These are phyloP conservation scores for Apogon hyalosoma DNA, from an alignment of 2,797 vertebrate species.

Conservation along the genomic window DNA sequence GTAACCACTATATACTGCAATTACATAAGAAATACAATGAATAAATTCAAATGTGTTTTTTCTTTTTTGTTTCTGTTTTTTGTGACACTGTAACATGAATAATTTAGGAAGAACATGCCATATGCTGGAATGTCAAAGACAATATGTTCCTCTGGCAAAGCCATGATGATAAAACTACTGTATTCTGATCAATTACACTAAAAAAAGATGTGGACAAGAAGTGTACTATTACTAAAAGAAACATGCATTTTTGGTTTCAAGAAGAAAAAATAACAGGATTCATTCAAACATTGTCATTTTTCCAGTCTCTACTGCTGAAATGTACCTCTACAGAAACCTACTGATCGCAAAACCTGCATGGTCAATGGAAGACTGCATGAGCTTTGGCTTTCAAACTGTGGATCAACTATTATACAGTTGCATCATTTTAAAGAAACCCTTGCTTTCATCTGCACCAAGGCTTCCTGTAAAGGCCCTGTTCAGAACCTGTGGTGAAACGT, in stretches of 20 bases:
- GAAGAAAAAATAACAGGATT: conserved; percentile 46
- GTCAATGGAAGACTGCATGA: conserved; percentile 86
- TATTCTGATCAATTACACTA: conserved; percentile 70
- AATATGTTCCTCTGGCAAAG: conserved; percentile 74
- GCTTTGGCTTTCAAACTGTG: conserved; percentile 84
- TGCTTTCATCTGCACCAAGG: conserved; percentile 81
- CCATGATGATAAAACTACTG: conserved; percentile 76
- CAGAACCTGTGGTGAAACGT: conserved; percentile 50
- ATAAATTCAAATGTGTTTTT: conserved; percentile 64
- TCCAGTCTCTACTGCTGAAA: conserved; percentile 65
- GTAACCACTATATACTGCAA: conserved; percentile 67
- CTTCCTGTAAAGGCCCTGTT: conserved; percentile 71
- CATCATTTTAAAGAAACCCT: conserved; percentile 80
- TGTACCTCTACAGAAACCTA: conserved; percentile 80
- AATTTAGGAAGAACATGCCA: conserved; percentile 79
- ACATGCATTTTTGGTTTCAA: conserved; percentile 51
- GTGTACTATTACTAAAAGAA: conserved; percentile 67
- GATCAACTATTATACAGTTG: conserved; percentile 80
- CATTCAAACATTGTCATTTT: conserved; percentile 68
- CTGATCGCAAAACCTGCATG: conserved; percentile 84
- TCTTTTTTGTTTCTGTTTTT: conserved; percentile 39
- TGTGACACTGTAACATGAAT: conserved; percentile 73
- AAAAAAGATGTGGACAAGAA: conserved; percentile 73
- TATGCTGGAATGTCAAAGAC: conserved; percentile 76
- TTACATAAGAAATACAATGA: conserved; percentile 56